Conservation (phyloP, 1,140 invertebrate species). For the Coboldia fuscipes region DNA sequence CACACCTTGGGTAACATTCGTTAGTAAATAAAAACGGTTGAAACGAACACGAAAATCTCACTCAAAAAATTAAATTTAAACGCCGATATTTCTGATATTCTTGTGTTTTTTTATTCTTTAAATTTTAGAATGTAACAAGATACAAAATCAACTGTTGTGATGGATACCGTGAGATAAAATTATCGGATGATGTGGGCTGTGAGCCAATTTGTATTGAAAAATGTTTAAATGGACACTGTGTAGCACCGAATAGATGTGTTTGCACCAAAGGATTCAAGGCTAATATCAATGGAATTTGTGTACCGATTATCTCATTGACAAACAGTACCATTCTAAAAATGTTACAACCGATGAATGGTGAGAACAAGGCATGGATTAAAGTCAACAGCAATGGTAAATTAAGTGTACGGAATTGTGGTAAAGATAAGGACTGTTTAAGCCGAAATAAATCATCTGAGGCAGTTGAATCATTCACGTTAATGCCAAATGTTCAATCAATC, state of each 20-base stretch:
- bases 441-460: not conserved
- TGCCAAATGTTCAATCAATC: not conserved
- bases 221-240: conserved; percentile 6
- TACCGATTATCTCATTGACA: not conserved
- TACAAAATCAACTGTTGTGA: conserved; percentile 17
- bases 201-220: conserved; percentile 13
- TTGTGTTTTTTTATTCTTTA: no score
- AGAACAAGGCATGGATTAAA: not conserved
- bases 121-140: conserved; percentile 10
- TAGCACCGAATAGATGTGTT: not conserved
- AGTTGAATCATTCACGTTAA: not conserved
- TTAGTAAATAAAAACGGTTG: no score
- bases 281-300: not conserved
- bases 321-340: not conserved
- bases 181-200: conserved; percentile 11
- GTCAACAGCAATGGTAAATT: not conserved
- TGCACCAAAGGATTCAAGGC: not conserved
- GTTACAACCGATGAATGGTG: not conserved
- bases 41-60: no score
- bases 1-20: no score
- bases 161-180: conserved; percentile 10
- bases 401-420: not conserved
- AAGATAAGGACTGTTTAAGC: not conserved
- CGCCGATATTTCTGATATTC: no score
- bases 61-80: no score